These are phyloP conservation scores for Sinocyclocheilus anshuiensis DNA, from an alignment of 2,113 vertebrate genomes.

Conservation along the genomic window DNA sequence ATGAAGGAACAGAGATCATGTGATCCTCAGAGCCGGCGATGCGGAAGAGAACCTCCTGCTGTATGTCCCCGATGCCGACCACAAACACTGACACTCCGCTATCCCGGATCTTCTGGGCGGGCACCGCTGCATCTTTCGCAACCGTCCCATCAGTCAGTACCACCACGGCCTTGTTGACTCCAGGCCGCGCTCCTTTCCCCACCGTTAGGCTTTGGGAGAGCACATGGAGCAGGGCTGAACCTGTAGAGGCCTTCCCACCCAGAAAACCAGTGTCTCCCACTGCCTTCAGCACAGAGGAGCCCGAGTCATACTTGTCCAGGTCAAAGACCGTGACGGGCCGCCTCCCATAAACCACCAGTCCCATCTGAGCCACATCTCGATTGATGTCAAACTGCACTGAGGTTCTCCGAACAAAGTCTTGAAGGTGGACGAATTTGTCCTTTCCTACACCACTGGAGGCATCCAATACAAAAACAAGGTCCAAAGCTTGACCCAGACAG, in stretches of 20 bases:
- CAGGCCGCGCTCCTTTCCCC: slow-evolving; percentile 82
- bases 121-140: slow-evolving; percentile 78
- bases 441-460: slow-evolving; percentile 80
- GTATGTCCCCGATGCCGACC: slow-evolving; percentile 75
- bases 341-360: slow-evolving; percentile 81
- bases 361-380: slow-evolving; percentile 84
- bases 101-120: slow-evolving; percentile 83
- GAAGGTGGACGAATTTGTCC: slow-evolving; percentile 79
- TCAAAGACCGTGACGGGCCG: slow-evolving; percentile 76
- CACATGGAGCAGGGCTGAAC: slow-evolving; percentile 82
- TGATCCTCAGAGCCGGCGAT: slow-evolving; percentile 77
- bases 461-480: slow-evolving; percentile 86
- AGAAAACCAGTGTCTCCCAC: slow-evolving; percentile 72
- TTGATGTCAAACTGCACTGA: slow-evolving; percentile 83
- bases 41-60: slow-evolving; percentile 73
- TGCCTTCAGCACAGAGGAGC: slow-evolving; percentile 75
- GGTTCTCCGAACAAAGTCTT: slow-evolving; percentile 79
- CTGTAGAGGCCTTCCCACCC: slow-evolving; percentile 78
- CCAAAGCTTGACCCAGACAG: slow-evolving; percentile 83
- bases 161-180: slow-evolving; percentile 86
- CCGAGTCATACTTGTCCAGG: slow-evolving; percentile 79
- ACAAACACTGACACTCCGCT: slow-evolving; percentile 79
- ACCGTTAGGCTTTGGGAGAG: slow-evolving; percentile 80
- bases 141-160: slow-evolving; percentile 81
- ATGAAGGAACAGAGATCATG: slow-evolving; percentile 79